Evolutionary conservation across 2,888 invertebrate species (phyloP), one percentile per base, ranked within the genome.

Genomic region (Sepioteuthis lessoniana): DNA sequence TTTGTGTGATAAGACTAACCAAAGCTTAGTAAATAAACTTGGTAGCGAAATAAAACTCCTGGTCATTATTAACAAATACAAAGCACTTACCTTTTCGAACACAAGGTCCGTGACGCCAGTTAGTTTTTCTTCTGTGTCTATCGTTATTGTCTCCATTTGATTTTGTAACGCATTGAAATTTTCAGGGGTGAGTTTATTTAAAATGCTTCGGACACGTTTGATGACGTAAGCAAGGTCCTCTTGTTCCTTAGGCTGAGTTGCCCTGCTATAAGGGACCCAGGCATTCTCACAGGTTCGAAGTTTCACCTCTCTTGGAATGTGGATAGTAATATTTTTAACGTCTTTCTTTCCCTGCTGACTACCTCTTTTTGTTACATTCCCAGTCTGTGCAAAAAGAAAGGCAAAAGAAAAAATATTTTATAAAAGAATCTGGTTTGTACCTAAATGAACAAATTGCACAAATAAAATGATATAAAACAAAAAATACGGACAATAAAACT

Each of bases 331-430:
- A 42, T 92, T 92, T 46, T 92, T 92, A 46, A 92, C 92, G 5
- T 92, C 92, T n/a, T 92, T 92, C 31, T 92, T 92, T 5, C 92
- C 92, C 28, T 92, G 92, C 38, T 92, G 92, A 92, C 92, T 92
- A 16, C 92, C 92, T 92, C 92, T 28, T 31, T 92, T 92, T 0
- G 92, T 92, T n/a, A 92, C 42, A 92, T 47, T 47, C 10, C 42
- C 92, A 92, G 92, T 37, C 92, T 92, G 92, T 1, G 28, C 25
- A 3, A 25, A 13, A 91, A 28, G 42, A 91, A 25, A 90, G 8
- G 21, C 0, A 90, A 90, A 37, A 90, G 5, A 3, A 90, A 1
- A 25, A 13, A 31, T 1, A n/a, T n/a, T 10, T 90, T 35, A 8
- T 10, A 8, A 0, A 90, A 90, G 25, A n/a, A 90, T 7, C 31